Evolutionary conservation across 2,888 invertebrate species (phyloP), one percentile per base, ranked within the genome.

Genomic region (Himalopsyche kuldschensis): DNA sequence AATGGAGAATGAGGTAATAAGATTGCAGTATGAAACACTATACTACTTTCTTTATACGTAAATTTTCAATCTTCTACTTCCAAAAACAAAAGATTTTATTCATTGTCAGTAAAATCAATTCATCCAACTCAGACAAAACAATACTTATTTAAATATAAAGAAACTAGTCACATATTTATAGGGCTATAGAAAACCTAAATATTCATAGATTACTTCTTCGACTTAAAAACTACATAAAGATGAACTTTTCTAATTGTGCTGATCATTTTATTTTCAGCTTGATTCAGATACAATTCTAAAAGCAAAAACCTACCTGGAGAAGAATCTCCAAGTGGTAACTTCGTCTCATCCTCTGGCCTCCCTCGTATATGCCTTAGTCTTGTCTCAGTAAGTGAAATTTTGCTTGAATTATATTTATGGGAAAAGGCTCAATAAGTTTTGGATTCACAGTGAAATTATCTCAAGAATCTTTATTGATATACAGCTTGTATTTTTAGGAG

Each of bases 341-440:
- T 93, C 92, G 35, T 93, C 94, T 0, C 92, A 93, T 82, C 91
- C 94, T 0, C 89, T 94, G 3, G 93, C 94, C 75, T 92, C 94
- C 3, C 90, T 93, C 1, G 93, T 94, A 0, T 89, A 94, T 48
- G 94, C 93, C 0, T 88, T 94, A 41, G 93, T 94, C 11, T 88
- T 93, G 35, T 90, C 92, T 11, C 91, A 92, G 92, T 91, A 88
- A 85, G 84, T 85, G 8, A 15, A 69, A n/a, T 30, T 27, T 6
- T 15, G 4, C 20, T 27, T 11, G 0, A 55, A 4, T 17, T 46
- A 8, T n/a, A 24, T n/a, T n/a, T n/a, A n/a, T n/a, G n/a, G n/a
- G n/a, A n/a, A n/a, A n/a, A n/a, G n/a, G n/a, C n/a, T n/a, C n/a
- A n/a, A n/a, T n/a, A n/a, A n/a, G n/a, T n/a, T n/a, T n/a, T n/a